Base-by-base conservation (phyloP, 2,797 vertebrate species). In the Phrynocephalus forsythii region DNA sequence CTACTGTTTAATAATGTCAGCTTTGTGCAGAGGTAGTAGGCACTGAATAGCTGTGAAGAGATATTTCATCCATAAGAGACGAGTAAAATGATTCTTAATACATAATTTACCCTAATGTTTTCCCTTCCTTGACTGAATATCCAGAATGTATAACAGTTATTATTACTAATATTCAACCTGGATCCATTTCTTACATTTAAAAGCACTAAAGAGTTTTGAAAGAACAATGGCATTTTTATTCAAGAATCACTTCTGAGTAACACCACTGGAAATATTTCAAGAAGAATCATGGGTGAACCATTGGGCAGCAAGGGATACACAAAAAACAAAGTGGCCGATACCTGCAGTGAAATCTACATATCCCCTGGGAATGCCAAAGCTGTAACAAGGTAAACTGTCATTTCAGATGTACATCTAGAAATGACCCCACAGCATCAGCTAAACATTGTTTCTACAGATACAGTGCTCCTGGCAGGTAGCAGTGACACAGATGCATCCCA, bases 401-500 rank as follows among this genome's bases (percentile, higher is more conserved):
- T 87, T 88, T 77, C 82, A 75, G 30, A 16, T 85, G 18, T 22
- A 85, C 63, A 73, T 85, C 2, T 89, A 84, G 87, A 86, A 86
- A 82, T 85, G 1, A 52, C 2, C 80, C 0, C 75, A 83, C 71
- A 0, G 5, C 69, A 87, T 85, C 13, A 82, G 2, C 8, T 69
- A 88, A 33, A 84, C 79, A 77, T 73, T 20, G 9, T 77, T 50
- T 78, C 86, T 84, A n/a, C 63, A 81, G 79, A 0, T 0, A 24
- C 82, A 84, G 8, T n/a, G 66, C 38, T 78, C 0, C 15, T 89
- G 0, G 1, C 87, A 84, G 82, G 24, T 84, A 26, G 69, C 67
- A 50, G 44, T 88, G 87, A 77, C 71, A 89, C 24, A 88, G 67
- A 30, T 87, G 28, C 30, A 83, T 89, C 71, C 83, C 52, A 90